Conservation (phyloP, 2,113 vertebrate species). For the Axis porcinus region DNA sequence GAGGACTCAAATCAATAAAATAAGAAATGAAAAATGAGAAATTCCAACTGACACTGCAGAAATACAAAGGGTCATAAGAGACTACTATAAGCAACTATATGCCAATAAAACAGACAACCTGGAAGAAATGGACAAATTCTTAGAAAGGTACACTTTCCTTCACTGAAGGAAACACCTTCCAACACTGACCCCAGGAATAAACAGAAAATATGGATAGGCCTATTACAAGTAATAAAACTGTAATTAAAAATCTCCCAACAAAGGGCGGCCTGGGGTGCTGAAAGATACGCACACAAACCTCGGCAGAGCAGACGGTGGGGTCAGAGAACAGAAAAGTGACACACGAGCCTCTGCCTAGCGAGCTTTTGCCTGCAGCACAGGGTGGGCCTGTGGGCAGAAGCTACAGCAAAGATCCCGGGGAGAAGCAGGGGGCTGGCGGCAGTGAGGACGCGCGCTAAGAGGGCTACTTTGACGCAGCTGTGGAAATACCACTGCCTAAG, state of each 20-base stretch:
- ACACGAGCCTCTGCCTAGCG: neutral
- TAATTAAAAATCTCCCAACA: neutral
- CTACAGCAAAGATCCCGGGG: neutral
- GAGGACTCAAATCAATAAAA: neutral
- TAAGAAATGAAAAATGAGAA: neutral
- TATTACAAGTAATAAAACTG: neutral
- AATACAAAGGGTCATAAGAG: neutral
- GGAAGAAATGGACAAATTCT: neutral
- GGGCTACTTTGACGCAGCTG: neutral
- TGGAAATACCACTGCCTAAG: neutral
- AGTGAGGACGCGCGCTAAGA: fast-evolving
- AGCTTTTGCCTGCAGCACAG: neutral
- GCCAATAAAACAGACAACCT: neutral
- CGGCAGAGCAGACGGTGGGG: fast-evolving
- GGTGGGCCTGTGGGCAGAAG: neutral
- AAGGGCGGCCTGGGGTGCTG: fast-evolving
- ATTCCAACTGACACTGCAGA: neutral
- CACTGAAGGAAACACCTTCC: neutral
- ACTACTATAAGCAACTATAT: neutral
- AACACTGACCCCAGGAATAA: neutral
- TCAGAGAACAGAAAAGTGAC: neutral
- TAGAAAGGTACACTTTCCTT: neutral
- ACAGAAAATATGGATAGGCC: neutral
- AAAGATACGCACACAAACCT: neutral
- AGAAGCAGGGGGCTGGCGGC: neutral